Base-by-base conservation (phyloP, 2,888 invertebrate genomes). In the Drosophila yooni region DNA sequence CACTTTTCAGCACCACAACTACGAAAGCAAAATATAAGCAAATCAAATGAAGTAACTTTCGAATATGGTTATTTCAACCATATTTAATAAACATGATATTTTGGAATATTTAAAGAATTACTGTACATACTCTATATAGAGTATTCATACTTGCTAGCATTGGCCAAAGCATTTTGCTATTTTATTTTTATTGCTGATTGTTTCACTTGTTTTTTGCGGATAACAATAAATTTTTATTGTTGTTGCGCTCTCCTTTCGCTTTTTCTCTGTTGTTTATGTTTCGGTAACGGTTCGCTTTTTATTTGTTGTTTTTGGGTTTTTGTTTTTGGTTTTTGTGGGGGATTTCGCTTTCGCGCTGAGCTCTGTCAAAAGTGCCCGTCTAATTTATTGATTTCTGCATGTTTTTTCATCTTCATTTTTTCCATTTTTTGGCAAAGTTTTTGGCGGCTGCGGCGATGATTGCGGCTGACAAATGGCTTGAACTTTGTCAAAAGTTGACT, bases 181-280 rank as follows among this genome's bases (percentile, higher is more conserved):
- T 71, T 73, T 64, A 68, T 66, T 86, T 88, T 87, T 88, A 87
- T 88, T 82, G 88, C 89, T 86, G 86, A 87, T 87, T 88, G 89
- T 87, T 88, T 86, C 74, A 77, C 79, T 87, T 82, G 72, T 74
- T 82, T 71, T 82, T 40, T 13, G 65, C 81, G 84, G 84, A 87
- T 86, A 86, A 86, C 89, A 86, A 86, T 88, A 88, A 86, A 87
- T 88, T 84, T 88, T 87, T 87, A 87, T 87, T 82, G 84, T 80
- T 78, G 72, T 76, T 81, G 69, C 77, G 74, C 70, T 79, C 64
- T 72, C 70, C 60, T 66, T 81, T 70, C 63, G 56, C 69, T 79
- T 70, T 62, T 65, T 57, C 52, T 59, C 61, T 69, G 69, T 76
- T 79, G 70, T 75, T 75, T 64, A 67, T 69, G 46, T 70, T 76